Evolutionary conservation across 1,140 invertebrate species (phyloP), one percentile per base, ranked within the genome.

Genomic region (Pseudomyrmex concolor): DNA sequence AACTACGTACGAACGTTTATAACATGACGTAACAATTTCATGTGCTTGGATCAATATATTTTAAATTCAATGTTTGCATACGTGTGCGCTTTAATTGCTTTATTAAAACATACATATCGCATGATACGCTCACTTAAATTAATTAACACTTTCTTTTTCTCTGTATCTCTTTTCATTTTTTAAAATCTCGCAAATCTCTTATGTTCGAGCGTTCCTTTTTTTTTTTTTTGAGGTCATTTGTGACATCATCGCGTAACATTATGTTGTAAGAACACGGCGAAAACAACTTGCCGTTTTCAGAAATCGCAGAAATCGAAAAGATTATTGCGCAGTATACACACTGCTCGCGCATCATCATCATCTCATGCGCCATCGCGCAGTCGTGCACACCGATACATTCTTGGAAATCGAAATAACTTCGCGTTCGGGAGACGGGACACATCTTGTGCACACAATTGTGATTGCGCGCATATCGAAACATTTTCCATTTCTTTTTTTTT

Each of bases 301-400:
- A 43, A 80, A 60, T 71, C 54, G 66, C 54, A 80, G 76, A 71
- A 80, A 71, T 80, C 55, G 34, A 15, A 80, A 78, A 70, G 45
- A 71, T 80, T 80, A 80, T 80, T 66, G 13, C 72, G 72, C 25
- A 76, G 34, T 57, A 43, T 17, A 12, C 19, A n/a, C 45, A 45
- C 59, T 48, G 34, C 34, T 34, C 34, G 34, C 34, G 34, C 34
- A 34, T 34, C 34, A 34, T 34, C 34, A 34, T 78, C 74, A 59
- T 57, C 51, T 51, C 25, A 25, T 25, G 25, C 25, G 25, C 25
- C 25, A 25, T 25, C 74, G 62, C 54, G n/a, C 34, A 54, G 10
- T 70, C 66, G 50, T 5, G 5, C 34, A 34, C 34, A 59, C 25
- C 3, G 25, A 25, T 25, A 25, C 48, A 70, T 71, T 80, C 76